Evolutionary conservation across 2,888 invertebrate species (phyloP), one percentile per base, ranked within the genome.

Genomic region (Synanthedon vespiformis): DNA sequence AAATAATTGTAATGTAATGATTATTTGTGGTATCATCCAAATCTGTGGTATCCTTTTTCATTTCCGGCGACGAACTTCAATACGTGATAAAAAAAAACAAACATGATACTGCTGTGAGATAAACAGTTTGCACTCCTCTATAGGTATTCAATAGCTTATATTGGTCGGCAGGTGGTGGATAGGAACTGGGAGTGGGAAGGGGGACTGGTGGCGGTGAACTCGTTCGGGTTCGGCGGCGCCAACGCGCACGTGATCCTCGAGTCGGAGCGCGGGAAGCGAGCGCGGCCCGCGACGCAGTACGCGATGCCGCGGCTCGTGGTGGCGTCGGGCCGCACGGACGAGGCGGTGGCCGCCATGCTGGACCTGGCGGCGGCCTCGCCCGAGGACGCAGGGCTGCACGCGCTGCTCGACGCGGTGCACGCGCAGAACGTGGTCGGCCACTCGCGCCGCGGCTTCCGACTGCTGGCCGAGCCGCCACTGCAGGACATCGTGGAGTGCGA

Each of bases 191-290:
- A 92, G 27, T 98, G 95, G 94, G 91, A 93, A 53, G 98, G 98
- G 51, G 98, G 98, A n/a, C 89, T 95, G 55, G 92, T 95, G 52
- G 98, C 94, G 18, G 82, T 99, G 40, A 99, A 99, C 87, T 98
- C 98, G 8, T 99, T 99, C 80, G 99, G 99, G 14, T 99, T 99
- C 83, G 99, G 99, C 57, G 99, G 99, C 53, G 96, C 97, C 48
- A 97, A 97, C 81, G 96, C 95, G n/a, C 97, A 98, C 81, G 84
- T 96, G 1, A 89, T 98, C 61, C 88, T 98, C 12, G 92, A 93
- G 72, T 94, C 95, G 5, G 92, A 94, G 74, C 90, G 92, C 1
- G 65, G 70, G 58, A 61, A 55, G 58, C 92, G 92, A 69, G 53
- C 52, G 52, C 55, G 55, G 90, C 51, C 81, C 90, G 12, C 73